Conservation (phyloP, 2,888 invertebrate genomes). For the Acrobasis consociella region DNA sequence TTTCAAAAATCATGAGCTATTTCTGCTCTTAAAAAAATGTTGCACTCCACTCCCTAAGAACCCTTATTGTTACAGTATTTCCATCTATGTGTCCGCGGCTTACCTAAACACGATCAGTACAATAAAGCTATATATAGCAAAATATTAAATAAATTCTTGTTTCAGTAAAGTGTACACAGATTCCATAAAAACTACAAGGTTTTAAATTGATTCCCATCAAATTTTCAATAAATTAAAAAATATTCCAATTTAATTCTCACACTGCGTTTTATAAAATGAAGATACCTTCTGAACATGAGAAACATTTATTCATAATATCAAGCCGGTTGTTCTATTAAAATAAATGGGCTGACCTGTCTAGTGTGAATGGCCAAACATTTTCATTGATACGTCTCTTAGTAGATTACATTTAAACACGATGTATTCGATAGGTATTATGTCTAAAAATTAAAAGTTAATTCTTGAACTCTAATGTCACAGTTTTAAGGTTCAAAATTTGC, state of each 20-base stretch:
- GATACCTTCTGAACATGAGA: constrained; percentile 16
- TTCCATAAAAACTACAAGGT: not conserved
- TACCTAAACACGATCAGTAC: no score
- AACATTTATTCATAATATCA: constrained; percentile 36
- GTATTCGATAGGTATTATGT: constrained; percentile 30
- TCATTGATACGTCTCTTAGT: constrained; percentile 35
- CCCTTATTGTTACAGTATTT: no score
- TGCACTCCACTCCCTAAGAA: no score
- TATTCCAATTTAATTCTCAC: constrained; percentile 2
- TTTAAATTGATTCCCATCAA: not conserved
- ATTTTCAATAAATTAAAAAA: not conserved
- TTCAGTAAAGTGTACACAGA: not conserved
- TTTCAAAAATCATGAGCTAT: no score
- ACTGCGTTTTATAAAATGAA: not conserved
- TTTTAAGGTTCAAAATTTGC: not conserved
- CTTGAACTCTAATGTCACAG: not conserved
- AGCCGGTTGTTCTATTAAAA: constrained; percentile 35
- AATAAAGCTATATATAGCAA: no score
- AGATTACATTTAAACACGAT: constrained; percentile 33
- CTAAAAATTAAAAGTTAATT: not conserved
- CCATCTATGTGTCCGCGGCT: no score
- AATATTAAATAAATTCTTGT: not conserved
- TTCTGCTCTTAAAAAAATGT: no score
- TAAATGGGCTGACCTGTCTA: constrained; percentile 33
- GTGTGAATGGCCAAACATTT: constrained; percentile 32